A percentile compares a stretch with the other conserved stretches of the same genome.
These are phyloP conservation scores for Drosophila austrosaltans DNA, from an alignment of 2,888 invertebrate species.

Conservation along the genomic window DNA sequence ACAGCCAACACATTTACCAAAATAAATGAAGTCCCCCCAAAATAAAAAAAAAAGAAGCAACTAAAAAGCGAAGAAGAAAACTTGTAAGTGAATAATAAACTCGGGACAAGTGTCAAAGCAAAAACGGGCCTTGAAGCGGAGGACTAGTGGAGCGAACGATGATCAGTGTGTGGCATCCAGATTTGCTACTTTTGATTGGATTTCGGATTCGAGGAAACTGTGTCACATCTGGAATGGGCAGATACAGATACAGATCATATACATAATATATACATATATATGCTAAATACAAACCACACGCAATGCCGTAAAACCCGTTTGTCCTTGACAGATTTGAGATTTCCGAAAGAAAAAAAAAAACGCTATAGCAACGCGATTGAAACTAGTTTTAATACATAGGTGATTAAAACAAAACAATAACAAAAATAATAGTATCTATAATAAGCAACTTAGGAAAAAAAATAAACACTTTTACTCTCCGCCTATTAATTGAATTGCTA, in stretches of 20 bases:
- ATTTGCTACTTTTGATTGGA: conserved; percentile 4
- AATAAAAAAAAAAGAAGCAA: conserved; percentile 32
- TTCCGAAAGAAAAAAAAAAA: conserved; percentile 50
- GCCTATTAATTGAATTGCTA: conserved; percentile 29
- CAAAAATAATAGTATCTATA: conserved; percentile 27
- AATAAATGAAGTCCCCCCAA: conserved; percentile 37
- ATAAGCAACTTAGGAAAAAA: conserved; percentile 4
- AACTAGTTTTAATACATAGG: conserved; percentile 59
- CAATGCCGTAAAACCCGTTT: conserved; percentile 61
- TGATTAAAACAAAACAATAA: conserved; percentile 31
- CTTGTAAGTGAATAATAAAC: conserved; percentile 19
- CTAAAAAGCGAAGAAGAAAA: conserved; percentile 18
- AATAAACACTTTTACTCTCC: conserved; percentile 69
- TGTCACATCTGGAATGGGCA: conserved; percentile 38
- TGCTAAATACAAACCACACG: conserved; percentile 61
- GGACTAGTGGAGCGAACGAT: not conserved
- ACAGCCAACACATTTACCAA: conserved; percentile 55
- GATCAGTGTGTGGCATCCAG: not conserved
- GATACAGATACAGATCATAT: not conserved
- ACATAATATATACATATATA: conserved; percentile 59
- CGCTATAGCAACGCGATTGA: conserved; percentile 17
- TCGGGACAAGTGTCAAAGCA: conserved; percentile 22
- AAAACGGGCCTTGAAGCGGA: conserved; percentile 26
- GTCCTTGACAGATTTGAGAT: conserved; percentile 60
- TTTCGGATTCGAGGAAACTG: conserved; percentile 30